These are phyloP conservation scores for Ophioderma brevispina DNA, from an alignment of 35 echinoderm and acorn worm species.

Conservation along the genomic window DNA sequence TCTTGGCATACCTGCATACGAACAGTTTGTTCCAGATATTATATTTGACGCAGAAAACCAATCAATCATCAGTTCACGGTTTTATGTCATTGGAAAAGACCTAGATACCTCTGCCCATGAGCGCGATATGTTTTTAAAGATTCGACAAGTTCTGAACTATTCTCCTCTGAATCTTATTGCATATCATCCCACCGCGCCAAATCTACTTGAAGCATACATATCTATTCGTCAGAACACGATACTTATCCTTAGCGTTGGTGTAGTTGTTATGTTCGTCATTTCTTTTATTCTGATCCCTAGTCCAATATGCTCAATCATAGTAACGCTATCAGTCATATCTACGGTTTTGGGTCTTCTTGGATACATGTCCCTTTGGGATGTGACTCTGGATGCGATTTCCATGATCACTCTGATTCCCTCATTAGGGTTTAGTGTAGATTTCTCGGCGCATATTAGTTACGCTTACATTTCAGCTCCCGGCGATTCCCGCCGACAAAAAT, in stretches of 20 bases:
- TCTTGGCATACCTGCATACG: background rate
- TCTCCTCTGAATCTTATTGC: background rate
- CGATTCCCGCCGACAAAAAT: background rate
- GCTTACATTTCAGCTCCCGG: background rate
- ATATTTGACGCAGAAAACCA: background rate
- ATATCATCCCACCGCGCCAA: background rate
- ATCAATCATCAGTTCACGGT: slow-evolving; percentile 27
- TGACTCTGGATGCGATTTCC: slow-evolving; percentile 70
- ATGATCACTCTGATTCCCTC: slow-evolving; percentile 79
- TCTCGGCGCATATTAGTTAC: slow-evolving; percentile 79
- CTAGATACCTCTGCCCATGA: background rate
- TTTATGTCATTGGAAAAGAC: background rate
- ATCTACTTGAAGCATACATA: background rate
- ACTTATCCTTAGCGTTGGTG: slow-evolving; percentile 44
- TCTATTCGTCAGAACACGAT: slow-evolving; percentile 24
- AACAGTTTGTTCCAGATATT: slow-evolving; percentile 49
- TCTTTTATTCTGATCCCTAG: slow-evolving; percentile 74
- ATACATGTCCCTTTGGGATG: slow-evolving; percentile 76
- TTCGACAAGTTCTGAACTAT: background rate
- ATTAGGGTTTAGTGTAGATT: slow-evolving; percentile 71
- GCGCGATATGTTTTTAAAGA: background rate
- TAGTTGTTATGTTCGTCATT: slow-evolving; percentile 64
- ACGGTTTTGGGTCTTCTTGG: slow-evolving; percentile 66
- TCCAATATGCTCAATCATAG: slow-evolving; percentile 70
- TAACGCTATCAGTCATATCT: slow-evolving; percentile 69